Conservation (phyloP, 2,888 invertebrate genomes). For the Chirona hameri region DNA sequence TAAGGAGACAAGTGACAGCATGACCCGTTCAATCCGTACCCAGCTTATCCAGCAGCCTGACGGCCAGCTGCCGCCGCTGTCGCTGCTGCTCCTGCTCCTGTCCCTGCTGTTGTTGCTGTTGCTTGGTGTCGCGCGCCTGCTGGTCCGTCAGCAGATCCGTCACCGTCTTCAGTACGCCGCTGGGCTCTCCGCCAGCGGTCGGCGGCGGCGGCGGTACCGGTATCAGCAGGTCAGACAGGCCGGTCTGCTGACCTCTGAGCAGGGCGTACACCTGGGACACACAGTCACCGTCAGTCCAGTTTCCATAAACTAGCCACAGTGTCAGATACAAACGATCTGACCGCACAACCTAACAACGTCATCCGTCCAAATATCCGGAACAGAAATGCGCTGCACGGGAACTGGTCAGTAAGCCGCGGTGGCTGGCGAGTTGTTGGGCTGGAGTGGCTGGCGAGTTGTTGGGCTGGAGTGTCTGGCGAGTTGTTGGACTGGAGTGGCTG, state of each 20-base stretch:
- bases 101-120: background rate
- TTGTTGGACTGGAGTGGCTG: no score
- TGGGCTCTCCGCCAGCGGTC: background rate
- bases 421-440: no score
- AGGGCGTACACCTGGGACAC: slow-evolving; percentile 2
- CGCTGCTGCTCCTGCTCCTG: background rate
- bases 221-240: background rate
- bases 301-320: no score
- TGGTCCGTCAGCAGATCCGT: background rate
- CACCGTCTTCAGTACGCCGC: background rate
- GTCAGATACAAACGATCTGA: no score
- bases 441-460: no score
- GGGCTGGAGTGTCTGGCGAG: no score
- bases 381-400: no score
- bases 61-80: slow-evolving; percentile 7
- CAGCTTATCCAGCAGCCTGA: background rate
- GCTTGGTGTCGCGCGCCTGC: background rate
- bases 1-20: no score
- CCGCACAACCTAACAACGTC: no score
- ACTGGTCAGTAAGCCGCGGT: no score
- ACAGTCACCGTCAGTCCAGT: background rate
- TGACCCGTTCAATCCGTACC: background rate
- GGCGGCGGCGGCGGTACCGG: background rate
- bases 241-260: background rate
- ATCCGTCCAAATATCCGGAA: no score